These are phyloP conservation scores for Athalia circularis DNA, from an alignment of 2,888 invertebrate species.

Conservation along the genomic window DNA sequence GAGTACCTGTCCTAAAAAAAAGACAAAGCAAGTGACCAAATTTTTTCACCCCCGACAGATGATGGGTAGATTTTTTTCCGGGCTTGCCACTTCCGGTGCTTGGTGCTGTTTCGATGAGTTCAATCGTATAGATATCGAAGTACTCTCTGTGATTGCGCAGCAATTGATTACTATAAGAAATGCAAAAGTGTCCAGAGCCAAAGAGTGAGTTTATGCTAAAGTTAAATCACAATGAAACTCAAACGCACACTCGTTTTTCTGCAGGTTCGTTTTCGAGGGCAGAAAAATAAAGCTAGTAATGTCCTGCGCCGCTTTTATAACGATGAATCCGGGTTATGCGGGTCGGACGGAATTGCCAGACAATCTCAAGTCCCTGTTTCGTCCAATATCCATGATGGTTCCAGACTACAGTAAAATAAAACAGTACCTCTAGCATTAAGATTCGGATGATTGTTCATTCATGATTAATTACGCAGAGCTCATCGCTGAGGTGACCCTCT, in stretches of 20 bases:
- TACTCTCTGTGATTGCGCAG: conserved; percentile 92
- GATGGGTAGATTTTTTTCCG: conserved; percentile 95
- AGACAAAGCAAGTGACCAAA: not conserved
- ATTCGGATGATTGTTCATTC: conserved; percentile 19
- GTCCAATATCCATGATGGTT: conserved; percentile 94
- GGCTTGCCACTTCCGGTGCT: conserved; percentile 91
- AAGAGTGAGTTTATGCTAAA: conserved; percentile 71
- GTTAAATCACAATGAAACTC: not conserved
- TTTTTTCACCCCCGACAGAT: conserved; percentile 75
- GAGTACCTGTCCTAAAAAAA: no score
- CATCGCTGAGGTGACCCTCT: conserved; percentile 94
- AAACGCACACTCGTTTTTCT: conserved; percentile 51
- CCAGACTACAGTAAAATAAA: conserved; percentile 86
- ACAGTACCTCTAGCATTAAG: not conserved
- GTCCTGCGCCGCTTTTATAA: conserved; percentile 90
- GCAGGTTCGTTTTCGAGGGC: conserved; percentile 91
- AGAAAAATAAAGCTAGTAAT: conserved; percentile 88
- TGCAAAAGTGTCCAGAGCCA: conserved; percentile 84
- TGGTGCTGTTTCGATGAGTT: conserved; percentile 97
- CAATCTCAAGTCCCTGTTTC: conserved; percentile 90
- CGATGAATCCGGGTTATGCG: conserved; percentile 95
- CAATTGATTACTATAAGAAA: conserved; percentile 92
- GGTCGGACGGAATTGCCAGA: conserved; percentile 93
- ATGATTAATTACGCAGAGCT: conserved; percentile 76
- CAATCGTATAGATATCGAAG: conserved; percentile 93